Evolutionary conservation across 2,888 invertebrate genomes (phyloP).

Genomic region (Plebejus anna): DNA sequence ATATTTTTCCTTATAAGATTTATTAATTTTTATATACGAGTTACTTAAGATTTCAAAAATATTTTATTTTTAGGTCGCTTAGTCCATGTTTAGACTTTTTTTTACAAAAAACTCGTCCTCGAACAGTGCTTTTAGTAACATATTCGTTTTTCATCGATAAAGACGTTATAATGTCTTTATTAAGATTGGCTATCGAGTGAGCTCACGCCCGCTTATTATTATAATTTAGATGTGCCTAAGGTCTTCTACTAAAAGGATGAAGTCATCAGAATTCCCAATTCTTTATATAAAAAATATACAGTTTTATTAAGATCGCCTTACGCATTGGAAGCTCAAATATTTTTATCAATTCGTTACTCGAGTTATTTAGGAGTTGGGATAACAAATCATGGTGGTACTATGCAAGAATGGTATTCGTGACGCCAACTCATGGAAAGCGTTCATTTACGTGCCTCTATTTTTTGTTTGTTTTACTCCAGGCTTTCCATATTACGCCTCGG

Average conservation of each 20-base stretch:
- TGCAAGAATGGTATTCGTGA: constrained; percentile 76
- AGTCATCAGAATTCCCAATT: constrained; percentile 59
- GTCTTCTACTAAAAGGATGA: constrained; percentile 64
- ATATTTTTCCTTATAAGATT: background rate
- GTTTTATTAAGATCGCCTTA: constrained; percentile 25
- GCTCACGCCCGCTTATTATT: constrained; percentile 78
- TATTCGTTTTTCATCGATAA: constrained; percentile 50
- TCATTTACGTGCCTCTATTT: constrained; percentile 56
- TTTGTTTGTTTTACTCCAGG: constrained; percentile 46
- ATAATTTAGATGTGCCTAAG: constrained; percentile 78
- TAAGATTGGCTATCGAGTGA: constrained; percentile 68
- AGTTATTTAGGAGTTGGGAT: constrained; percentile 51
- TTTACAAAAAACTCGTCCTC: background rate
- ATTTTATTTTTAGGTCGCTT: background rate
- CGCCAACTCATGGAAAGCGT: constrained; percentile 60
- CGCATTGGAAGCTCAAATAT: constrained; percentile 25
- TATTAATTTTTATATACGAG: background rate
- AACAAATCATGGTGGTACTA: constrained; percentile 69
- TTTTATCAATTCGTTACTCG: constrained; percentile 37
- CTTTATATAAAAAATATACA: background rate
- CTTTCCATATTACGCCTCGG: background rate
- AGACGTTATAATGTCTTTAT: constrained; percentile 79
- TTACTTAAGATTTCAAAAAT: background rate
- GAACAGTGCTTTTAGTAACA: constrained; percentile 7
- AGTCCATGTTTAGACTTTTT: background rate